These are phyloP conservation scores for Promerops cafer DNA, from an alignment of 2,113 vertebrate genomes.

Conservation along the genomic window DNA sequence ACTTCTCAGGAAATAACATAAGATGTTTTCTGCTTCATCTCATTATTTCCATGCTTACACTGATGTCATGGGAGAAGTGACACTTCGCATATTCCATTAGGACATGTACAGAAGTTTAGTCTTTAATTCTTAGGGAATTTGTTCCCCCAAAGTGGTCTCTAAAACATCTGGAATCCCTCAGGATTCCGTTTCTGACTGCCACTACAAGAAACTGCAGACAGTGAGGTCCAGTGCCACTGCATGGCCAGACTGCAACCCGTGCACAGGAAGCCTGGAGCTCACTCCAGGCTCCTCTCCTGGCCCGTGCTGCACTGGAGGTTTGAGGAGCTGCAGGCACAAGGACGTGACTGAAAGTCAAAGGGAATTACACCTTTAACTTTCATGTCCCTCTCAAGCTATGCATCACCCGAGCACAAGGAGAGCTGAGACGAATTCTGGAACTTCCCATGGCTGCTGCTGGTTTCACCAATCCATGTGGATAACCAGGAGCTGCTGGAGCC, in stretches of 20 bases:
- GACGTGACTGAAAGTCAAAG: not conserved
- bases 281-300: not conserved
- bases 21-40: slow-evolving; percentile 45
- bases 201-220: not conserved
- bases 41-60: slow-evolving; percentile 45
- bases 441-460: not conserved
- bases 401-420: not conserved
- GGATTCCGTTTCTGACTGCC: not conserved
- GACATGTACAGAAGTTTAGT: not conserved
- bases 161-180: not conserved
- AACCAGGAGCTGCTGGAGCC: not conserved
- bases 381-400: not conserved
- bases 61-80: slow-evolving; percentile 53
- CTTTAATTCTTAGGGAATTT: not conserved
- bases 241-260: not conserved
- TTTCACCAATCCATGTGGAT: not conserved
- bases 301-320: not conserved
- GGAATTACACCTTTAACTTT: not conserved
- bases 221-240: not conserved
- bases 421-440: not conserved
- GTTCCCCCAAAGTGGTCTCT: not conserved
- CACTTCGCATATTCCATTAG: slow-evolving; percentile 27
- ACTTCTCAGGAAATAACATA: slow-evolving; percentile 50
- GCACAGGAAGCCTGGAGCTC: not conserved
- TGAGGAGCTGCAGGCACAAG: not conserved